These are phyloP conservation scores for Tolmerus cingulatus DNA, from an alignment of 2,888 invertebrate species.

Conservation along the genomic window DNA sequence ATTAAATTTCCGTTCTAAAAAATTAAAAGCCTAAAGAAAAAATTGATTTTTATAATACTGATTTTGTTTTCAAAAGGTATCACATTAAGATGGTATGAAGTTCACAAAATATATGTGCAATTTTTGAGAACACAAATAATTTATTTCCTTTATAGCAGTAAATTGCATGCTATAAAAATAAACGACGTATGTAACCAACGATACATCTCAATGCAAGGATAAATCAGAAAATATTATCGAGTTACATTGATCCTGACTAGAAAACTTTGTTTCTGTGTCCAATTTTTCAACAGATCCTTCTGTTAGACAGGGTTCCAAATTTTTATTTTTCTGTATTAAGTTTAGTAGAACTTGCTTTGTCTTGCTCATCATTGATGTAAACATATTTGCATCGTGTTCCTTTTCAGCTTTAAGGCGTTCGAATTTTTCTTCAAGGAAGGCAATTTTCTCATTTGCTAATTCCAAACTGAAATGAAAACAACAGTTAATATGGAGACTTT, in stretches of 20 bases:
- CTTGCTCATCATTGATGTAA: constrained; percentile 57
- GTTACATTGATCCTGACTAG: not conserved
- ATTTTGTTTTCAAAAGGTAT: too few species aligned
- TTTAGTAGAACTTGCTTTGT: constrained; percentile 58
- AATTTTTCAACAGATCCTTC: not conserved
- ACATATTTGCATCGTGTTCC: constrained; percentile 57
- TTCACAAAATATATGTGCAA: not conserved
- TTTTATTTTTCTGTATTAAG: constrained; percentile 43
- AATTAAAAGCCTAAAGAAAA: too few species aligned
- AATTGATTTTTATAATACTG: too few species aligned
- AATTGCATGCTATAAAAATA: not conserved
- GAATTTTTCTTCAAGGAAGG: constrained; percentile 58
- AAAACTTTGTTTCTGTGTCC: not conserved
- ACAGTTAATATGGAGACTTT: not conserved
- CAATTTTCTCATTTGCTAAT: constrained; percentile 58
- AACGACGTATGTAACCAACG: not conserved
- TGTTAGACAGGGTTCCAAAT: not conserved
- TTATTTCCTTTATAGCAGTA: not conserved
- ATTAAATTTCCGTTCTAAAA: too few species aligned
- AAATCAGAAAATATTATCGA: not conserved
- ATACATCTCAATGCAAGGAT: not conserved
- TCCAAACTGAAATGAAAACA: constrained; percentile 55
- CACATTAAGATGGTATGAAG: not conserved
- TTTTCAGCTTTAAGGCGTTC: constrained; percentile 56
- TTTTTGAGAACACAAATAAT: not conserved